A percentile compares a stretch with the other conserved stretches of the same genome.
Conservation (phyloP, 1,140 invertebrate genomes). For the Solenopsis invicta region DNA sequence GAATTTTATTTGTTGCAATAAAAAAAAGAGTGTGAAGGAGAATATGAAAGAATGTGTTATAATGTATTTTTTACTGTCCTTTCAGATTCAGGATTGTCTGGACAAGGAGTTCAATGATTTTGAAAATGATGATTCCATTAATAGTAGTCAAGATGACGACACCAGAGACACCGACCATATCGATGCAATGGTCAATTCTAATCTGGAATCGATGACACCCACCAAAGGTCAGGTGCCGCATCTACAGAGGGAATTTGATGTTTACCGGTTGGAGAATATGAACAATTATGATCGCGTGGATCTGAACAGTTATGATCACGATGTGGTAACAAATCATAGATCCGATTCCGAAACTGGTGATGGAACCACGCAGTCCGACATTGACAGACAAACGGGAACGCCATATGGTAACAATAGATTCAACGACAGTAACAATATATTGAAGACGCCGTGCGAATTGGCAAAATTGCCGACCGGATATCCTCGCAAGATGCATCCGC, state of each 20-base stretch:
- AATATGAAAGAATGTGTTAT: neutral
- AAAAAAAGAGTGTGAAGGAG: neutral
- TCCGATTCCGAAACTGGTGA: conserved; percentile 59
- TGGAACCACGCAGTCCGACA: conserved; percentile 74
- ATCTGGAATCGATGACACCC: conserved; percentile 40
- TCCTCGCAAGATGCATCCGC: conserved; percentile 67
- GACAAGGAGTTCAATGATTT: conserved; percentile 82
- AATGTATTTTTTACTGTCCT: neutral
- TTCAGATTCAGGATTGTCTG: conserved; percentile 80
- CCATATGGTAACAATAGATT: conserved; percentile 72
- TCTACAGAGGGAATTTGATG: conserved; percentile 74
- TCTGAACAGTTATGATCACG: conserved; percentile 67
- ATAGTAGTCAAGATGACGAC: conserved; percentile 81
- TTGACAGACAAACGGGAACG: conserved; percentile 64
- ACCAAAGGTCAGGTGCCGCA: conserved; percentile 67
- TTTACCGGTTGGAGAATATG: conserved; percentile 49
- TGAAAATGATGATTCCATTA: conserved; percentile 81
- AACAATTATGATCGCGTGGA: conserved; percentile 66
- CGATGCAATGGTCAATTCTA: conserved; percentile 68
- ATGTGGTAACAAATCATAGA: conserved; percentile 63
- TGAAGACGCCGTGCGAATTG: conserved; percentile 79
- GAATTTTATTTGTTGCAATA: neutral
- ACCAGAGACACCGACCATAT: conserved; percentile 70
- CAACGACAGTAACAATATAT: conserved; percentile 56
- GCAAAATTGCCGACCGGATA: conserved; percentile 70